Percentiles rank a stretch among this genome's conserved stretches.
phyloP scores from a whole-genome alignment of 2,113 vertebrate genomes.

The Gopherus flavomarginatus region DNA sequence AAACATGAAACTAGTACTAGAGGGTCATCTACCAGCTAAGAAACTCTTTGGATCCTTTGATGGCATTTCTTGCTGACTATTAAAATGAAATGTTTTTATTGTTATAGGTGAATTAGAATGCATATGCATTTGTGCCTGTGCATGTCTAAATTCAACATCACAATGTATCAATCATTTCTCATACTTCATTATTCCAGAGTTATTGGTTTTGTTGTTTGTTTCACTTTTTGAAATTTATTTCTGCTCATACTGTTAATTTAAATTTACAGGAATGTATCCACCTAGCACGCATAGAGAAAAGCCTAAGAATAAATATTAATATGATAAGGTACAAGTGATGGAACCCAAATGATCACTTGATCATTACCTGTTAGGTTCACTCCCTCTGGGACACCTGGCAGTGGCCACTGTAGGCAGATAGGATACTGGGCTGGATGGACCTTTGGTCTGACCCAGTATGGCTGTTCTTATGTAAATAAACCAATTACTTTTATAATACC shows the following conservation, averaged over 20 bases:
- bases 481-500: rapidly evolving
- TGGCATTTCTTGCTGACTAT: neutral
- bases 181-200: neutral
- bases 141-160: neutral
- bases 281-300: neutral
- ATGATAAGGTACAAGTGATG: neutral
- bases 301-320: neutral
- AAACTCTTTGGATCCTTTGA: neutral
- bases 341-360: neutral
- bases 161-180: neutral
- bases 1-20: neutral
- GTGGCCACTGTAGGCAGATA: too few relatives aligned
- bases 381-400: too few relatives aligned
- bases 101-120: neutral
- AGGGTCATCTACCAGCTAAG: neutral
- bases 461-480: neutral
- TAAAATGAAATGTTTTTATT: neutral
- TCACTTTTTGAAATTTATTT: neutral
- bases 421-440: too few relatives aligned
- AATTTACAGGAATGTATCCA: neutral
- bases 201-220: neutral
- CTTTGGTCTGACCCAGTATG: too few relatives aligned
- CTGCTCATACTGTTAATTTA: neutral
- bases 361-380: too few relatives aligned
- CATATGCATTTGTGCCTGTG: neutral